A percentile compares a stretch with the other conserved stretches of the same genome.
These are phyloP conservation scores for Hydriomena furcata DNA, from an alignment of 2,888 invertebrate species.

Conservation along the genomic window DNA sequence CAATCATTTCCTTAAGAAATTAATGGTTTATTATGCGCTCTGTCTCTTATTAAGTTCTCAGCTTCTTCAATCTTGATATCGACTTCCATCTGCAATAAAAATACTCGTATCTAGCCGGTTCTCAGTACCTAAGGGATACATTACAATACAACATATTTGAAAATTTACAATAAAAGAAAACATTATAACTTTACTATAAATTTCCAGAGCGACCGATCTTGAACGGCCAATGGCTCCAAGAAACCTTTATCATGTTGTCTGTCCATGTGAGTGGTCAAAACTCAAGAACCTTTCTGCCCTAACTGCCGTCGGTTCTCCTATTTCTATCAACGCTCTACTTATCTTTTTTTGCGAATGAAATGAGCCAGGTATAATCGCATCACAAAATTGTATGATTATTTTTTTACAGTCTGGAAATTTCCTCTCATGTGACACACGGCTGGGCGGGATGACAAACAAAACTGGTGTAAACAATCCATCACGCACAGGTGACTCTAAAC, in stretches of 20 bases:
- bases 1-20: constrained; percentile 54
- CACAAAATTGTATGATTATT: not conserved
- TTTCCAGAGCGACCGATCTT: no score
- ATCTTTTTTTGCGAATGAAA: not conserved
- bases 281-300: no score
- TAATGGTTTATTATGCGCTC: constrained; percentile 43
- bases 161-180: no score
- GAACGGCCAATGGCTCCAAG: no score
- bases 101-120: not conserved
- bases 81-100: not conserved
- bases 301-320: no score
- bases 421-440: constrained; percentile 45
- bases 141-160: no score
- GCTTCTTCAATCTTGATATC: constrained; percentile 8
- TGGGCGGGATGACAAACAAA: constrained; percentile 37
- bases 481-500: constrained; percentile 47
- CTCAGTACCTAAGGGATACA: no score
- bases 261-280: no score
- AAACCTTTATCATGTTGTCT: no score
- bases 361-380: not conserved
- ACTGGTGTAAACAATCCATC: constrained; percentile 51
- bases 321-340: no score
- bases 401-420: constrained; percentile 43
- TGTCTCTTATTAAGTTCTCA: constrained; percentile 24
- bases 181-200: no score